These are phyloP conservation scores for Platysternon megacephalum DNA, from an alignment of 2,113 vertebrate species.

Conservation along the genomic window DNA sequence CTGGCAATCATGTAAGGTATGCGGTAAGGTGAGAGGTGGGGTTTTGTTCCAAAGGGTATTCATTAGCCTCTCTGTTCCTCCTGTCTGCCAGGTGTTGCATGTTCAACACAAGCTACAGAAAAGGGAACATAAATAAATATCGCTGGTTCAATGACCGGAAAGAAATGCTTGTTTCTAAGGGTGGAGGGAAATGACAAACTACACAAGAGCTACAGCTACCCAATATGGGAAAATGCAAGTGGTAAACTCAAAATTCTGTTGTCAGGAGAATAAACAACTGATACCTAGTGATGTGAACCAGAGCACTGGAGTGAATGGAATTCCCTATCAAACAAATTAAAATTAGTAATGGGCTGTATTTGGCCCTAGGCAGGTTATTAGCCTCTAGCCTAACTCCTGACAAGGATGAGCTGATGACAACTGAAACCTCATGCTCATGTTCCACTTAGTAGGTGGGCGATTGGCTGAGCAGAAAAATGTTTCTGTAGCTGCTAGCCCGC, in stretches of 20 bases:
- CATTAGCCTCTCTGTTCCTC: background rate
- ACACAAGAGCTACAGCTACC: background rate
- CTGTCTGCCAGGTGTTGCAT: background rate
- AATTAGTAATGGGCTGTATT: background rate
- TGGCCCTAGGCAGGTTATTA: background rate
- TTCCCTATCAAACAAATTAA: background rate
- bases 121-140: background rate
- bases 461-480: rapidly evolving
- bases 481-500: background rate
- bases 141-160: background rate
- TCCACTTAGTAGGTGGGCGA: rapidly evolving
- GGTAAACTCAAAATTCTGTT: background rate
- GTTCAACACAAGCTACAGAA: background rate
- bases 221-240: background rate
- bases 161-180: background rate
- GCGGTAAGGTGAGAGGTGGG: background rate
- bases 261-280: background rate
- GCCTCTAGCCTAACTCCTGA: background rate
- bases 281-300: background rate
- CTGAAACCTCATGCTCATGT: rapidly evolving
- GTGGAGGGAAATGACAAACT: background rate
- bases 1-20: background rate
- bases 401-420: rapidly evolving
- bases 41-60: background rate
- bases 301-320: background rate